Percentiles rank a stretch among this genome's conserved stretches.
phyloP scores from a whole-genome alignment of 1,140 invertebrate genomes.

The Branchinecta lindahli region DNA sequence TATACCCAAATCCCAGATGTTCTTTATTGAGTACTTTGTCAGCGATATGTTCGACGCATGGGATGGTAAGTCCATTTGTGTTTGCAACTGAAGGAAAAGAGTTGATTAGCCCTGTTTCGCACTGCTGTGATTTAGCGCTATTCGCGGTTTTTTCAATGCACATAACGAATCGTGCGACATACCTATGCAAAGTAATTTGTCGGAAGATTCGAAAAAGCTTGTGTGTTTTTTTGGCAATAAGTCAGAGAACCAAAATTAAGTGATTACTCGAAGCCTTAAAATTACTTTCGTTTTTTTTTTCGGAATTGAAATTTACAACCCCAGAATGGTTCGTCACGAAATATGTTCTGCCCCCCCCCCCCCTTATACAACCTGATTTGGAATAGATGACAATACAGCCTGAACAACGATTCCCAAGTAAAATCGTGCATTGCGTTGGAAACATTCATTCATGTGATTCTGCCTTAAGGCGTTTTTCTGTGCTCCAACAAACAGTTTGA shows the following conservation, averaged over 20 bases:
- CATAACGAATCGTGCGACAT: constrained; percentile 1
- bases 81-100: background rate
- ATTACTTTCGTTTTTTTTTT: too few relatives aligned
- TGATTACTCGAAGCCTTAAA: too few relatives aligned
- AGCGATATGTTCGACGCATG: constrained; percentile 93
- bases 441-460: too few relatives aligned
- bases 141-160: background rate
- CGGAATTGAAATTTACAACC: too few relatives aligned
- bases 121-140: background rate
- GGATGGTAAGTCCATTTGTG: constrained; percentile 52
- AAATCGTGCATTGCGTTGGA: too few relatives aligned
- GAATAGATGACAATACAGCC: too few relatives aligned
- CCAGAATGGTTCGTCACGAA: too few relatives aligned
- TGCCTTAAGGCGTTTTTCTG: too few relatives aligned
- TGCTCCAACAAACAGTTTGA: too few relatives aligned
- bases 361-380: too few relatives aligned
- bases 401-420: too few relatives aligned
- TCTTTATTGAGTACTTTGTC: constrained; percentile 91
- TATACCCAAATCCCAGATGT: constrained; percentile 88
- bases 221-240: background rate
- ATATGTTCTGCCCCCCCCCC: too few relatives aligned
- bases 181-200: background rate
- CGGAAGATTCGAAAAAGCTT: background rate
- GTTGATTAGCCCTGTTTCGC: background rate
- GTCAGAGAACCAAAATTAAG: background rate